Conservation (phyloP, 2,888 invertebrate genomes). For the Eupithecia centaureata region DNA sequence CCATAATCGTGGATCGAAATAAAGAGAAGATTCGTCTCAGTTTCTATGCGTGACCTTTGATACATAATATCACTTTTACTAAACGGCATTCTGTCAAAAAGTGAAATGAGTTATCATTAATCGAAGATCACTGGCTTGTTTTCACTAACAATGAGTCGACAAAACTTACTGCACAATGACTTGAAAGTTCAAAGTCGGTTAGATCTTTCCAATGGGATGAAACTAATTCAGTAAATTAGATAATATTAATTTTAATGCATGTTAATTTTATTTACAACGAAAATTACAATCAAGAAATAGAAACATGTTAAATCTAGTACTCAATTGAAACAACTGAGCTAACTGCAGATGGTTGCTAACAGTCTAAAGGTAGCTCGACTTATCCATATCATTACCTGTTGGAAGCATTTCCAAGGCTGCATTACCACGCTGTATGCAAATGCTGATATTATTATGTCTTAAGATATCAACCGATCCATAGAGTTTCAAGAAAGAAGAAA, state of each 20-base stretch:
- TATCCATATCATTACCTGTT: too few relatives aligned
- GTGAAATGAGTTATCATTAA: slow-evolving; percentile 65
- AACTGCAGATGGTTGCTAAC: too few relatives aligned
- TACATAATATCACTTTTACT: slow-evolving; percentile 62
- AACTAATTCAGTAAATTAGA: slow-evolving; percentile 25
- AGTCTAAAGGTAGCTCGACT: too few relatives aligned
- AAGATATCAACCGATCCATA: too few relatives aligned
- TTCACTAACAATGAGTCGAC: slow-evolving; percentile 71
- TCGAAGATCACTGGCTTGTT: slow-evolving; percentile 62
- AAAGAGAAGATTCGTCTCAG: slow-evolving; percentile 47
- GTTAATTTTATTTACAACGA: too few relatives aligned
- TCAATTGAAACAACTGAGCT: too few relatives aligned
- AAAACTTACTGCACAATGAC: slow-evolving; percentile 44
- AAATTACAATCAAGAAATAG: too few relatives aligned
- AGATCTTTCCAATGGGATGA: slow-evolving; percentile 18
- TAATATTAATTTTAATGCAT: slow-evolving; percentile 17
- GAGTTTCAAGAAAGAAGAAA: neutral
- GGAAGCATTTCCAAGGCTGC: too few relatives aligned
- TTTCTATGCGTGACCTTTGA: slow-evolving; percentile 60
- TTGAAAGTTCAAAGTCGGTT: slow-evolving; percentile 37
- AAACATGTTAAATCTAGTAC: too few relatives aligned
- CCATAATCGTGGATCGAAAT: slow-evolving; percentile 28
- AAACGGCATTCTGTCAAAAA: slow-evolving; percentile 61
- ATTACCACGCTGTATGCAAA: too few relatives aligned
- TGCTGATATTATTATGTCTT: too few relatives aligned